These are phyloP conservation scores for Paracyclopina nana DNA, from an alignment of 1,140 invertebrate genomes.

Conservation along the genomic window DNA sequence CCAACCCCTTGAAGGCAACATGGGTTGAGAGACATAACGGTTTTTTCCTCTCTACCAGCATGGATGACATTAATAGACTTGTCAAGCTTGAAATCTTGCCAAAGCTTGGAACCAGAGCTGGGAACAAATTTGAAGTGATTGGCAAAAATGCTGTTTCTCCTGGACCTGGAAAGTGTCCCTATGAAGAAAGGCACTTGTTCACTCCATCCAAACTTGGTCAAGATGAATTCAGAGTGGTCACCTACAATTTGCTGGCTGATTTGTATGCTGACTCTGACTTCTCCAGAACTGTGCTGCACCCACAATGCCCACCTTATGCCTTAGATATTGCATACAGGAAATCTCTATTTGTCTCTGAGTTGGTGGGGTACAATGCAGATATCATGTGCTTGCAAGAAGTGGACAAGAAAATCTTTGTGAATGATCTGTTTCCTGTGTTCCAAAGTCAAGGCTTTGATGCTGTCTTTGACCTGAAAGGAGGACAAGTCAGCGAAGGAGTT, in stretches of 20 bases:
- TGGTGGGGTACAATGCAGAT: conserved; percentile 60
- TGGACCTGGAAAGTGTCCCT: conserved; percentile 54
- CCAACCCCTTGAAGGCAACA: conserved; percentile 5
- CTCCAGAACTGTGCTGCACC: conserved; percentile 45
- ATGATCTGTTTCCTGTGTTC: conserved; percentile 44
- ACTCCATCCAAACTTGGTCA: conserved; percentile 28
- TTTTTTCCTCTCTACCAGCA: conserved; percentile 34
- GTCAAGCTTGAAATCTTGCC: conserved; percentile 44
- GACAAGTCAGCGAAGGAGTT: conserved; percentile 50
- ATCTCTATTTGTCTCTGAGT: conserved; percentile 57
- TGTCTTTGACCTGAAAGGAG: conserved; percentile 45
- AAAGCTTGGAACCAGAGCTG: conserved; percentile 20
- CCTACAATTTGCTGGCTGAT: conserved; percentile 74
- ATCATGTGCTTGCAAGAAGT: conserved; percentile 83
- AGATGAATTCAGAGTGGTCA: conserved; percentile 50
- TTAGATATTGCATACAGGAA: conserved; percentile 65
- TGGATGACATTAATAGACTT: conserved; percentile 38
- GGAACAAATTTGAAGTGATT: conserved; percentile 38
- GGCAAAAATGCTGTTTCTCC: conserved; percentile 37
- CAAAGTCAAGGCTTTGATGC: conserved; percentile 34
- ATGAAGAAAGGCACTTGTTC: conserved; percentile 50
- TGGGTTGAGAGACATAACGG: conserved; percentile 24
- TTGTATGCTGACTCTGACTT: conserved; percentile 60
- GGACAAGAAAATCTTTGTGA: conserved; percentile 49
- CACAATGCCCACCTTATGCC: conserved; percentile 55